These are phyloP conservation scores for Lasiurus cinereus DNA, from an alignment of 2,113 vertebrate genomes.

Conservation along the genomic window DNA sequence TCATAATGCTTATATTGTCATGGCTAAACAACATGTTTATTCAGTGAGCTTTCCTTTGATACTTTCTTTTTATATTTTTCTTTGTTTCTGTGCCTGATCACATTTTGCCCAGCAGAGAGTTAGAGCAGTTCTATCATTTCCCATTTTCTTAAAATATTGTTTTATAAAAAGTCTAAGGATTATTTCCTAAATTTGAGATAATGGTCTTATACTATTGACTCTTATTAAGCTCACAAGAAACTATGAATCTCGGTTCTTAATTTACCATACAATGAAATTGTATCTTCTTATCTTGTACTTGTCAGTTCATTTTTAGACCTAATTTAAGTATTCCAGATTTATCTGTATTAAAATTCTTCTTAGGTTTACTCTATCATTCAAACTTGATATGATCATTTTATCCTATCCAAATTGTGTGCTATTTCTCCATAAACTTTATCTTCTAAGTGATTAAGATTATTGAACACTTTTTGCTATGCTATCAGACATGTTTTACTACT, in stretches of 20 bases:
- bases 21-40: background rate
- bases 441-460: background rate
- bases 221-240: background rate
- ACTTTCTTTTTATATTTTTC: background rate
- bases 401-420: background rate
- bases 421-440: background rate
- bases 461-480: background rate
- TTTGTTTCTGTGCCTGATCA: background rate
- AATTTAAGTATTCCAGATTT: background rate
- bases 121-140: background rate
- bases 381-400: background rate
- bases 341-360: background rate
- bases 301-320: slow-evolving; percentile 6
- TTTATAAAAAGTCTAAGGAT: background rate
- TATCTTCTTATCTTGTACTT: background rate
- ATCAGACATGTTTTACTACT: background rate
- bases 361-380: background rate
- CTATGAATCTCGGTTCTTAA: background rate
- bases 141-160: background rate
- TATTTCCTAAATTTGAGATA: background rate
- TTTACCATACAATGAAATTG: background rate
- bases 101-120: background rate
- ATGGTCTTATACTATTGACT: background rate
- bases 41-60: background rate
- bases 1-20: background rate